These are phyloP conservation scores for Diarsia mendica DNA, from an alignment of 2,888 invertebrate species.

Conservation along the genomic window DNA sequence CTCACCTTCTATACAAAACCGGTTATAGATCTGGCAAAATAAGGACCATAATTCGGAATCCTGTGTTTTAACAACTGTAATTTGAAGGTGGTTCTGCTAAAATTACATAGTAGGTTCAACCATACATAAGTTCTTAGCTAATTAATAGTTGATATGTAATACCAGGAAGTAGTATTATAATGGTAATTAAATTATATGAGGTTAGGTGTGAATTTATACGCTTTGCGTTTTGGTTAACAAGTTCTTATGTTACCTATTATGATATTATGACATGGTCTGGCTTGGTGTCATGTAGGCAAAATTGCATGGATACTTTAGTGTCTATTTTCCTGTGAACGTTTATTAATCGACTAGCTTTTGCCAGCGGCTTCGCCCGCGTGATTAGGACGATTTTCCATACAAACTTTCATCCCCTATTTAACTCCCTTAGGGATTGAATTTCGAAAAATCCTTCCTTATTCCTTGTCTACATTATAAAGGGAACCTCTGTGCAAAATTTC, in stretches of 20 bases:
- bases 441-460: no score
- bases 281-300: not conserved
- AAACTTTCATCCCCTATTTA: no score
- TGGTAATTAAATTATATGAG: constrained; percentile 9
- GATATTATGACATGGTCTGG: not conserved
- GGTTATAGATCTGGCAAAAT: not conserved
- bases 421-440: no score
- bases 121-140: constrained; percentile 22
- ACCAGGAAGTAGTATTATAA: constrained; percentile 11
- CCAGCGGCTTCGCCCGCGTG: no score
- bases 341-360: no score
- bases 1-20: no score
- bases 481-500: no score
- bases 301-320: no score
- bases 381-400: no score
- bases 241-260: not conserved
- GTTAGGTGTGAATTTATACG: constrained; percentile 1
- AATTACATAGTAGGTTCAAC: constrained; percentile 9
- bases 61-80: not conserved
- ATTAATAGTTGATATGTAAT: constrained; percentile 39
- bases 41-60: not conserved
- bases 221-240: constrained; percentile 1
- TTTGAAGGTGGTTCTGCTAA: constrained; percentile 2
- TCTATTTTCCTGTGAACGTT: no score
- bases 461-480: no score